Base-by-base conservation (phyloP, 2,888 invertebrate genomes). In the Alviniconcha strummeri region DNA sequence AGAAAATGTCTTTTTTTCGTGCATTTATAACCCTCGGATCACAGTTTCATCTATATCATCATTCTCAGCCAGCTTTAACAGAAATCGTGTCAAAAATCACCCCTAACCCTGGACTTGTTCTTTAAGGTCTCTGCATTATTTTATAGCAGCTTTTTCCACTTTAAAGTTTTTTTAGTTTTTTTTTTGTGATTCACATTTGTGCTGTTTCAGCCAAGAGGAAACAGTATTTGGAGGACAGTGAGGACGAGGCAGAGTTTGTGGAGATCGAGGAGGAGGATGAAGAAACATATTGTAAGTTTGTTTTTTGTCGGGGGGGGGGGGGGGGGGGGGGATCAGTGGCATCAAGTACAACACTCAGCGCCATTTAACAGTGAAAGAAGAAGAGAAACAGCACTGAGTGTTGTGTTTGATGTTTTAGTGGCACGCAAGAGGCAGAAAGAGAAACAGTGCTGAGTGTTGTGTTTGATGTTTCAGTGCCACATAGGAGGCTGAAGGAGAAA, bases 261-360 rank as follows among this genome's bases (percentile, higher is more conserved):
- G 86, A 86, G 80, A 80, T 82, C 36, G 86, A 85, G 36, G 87
- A 85, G 82, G 86, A 87, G 84, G 86, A 88, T 82, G 85, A 86
- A 60, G 84, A 87, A 80, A 80, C 84, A 69, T 82, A 83, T 55
- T 77, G 87, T 87, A 81, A 85, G 87, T 85, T 17, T 52, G 54
- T 5, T 13, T 69, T 69, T 64, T 9, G 9, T 2, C 4, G 64
- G 64, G 64, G 9, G 4, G 4, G 11, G 64, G 64, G 64, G 64
- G 4, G 15, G 64, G 15, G 64, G 64, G 15, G 15, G 9, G 15
- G 15, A 64, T 1, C 64, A 64, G 5, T 64, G 11, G 64, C 36
- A 36, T 36, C 36, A 36, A 36, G 36, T 64, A 64, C 64, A 9
- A 15, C 64, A 13, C 11, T 64, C 64, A 64, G 64, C 4, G 36